Evolutionary conservation across 2,113 vertebrate genomes (phyloP), one percentile per base, ranked within the genome.

Genomic region (Cichladusa arquata): DNA sequence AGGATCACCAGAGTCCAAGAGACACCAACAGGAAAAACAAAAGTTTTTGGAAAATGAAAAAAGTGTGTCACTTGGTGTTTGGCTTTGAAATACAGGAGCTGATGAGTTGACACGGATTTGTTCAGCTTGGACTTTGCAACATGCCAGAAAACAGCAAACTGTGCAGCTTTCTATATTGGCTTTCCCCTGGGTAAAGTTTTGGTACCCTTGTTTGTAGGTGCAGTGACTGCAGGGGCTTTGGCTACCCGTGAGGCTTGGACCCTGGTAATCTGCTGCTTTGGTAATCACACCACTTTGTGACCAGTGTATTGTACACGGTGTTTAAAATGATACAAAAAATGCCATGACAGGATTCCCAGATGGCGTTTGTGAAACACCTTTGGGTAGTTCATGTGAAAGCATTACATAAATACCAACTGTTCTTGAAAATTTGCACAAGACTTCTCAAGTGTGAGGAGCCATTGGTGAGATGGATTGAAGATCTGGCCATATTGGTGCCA

Each of bases 391-490:
- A 9, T 22, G 26, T 34, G 40, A 34, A 90, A 56, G 26, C 3
- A 1, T 51, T 34, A 24, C 4, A 24, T 66, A 69, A 86, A 57
- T 6, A 40, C 24, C 8, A n/a, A 24, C 40, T 9, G 12, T 19
- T 83, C 14, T 33, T 61, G 28, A 24, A 33, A 12, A 44, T 44
- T 33, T 56, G 29, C 34, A 15, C 17, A 12, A 45, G 60, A 14
- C 19, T 31, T 61, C 18, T 60, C 8, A 9, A 45, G 29, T 2
- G 5, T 47, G 33, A 22, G 38, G 47, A 62, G 20, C 26, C 2
- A 5, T 22, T 0, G 0, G n/a, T 1, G 2, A 48, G 28, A 18
- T 5, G 23, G 47, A 14, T 48, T 38, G 36, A 71, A 64, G 28
- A 28, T 12, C 33, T 19, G n/a, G 18, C 9, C 17, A 1, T 78